These are phyloP conservation scores for Crotophaga sulcirostris DNA, from an alignment of 2,113 vertebrate genomes.

Conservation along the genomic window DNA sequence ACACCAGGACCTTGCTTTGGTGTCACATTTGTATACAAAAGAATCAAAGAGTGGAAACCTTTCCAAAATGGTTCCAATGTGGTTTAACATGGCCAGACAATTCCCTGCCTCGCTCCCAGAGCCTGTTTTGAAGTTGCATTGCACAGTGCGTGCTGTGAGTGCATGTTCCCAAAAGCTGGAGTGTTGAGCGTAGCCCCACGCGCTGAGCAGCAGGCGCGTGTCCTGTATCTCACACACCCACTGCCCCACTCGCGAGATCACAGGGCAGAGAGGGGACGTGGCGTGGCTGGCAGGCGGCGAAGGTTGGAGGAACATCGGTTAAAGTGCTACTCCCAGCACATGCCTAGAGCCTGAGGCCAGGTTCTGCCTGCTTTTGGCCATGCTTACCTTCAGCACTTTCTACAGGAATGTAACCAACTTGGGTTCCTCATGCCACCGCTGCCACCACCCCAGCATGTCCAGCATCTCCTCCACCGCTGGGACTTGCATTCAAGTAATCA, in stretches of 20 bases:
- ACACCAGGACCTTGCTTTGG: conserved; percentile 73
- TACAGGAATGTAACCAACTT: rapidly evolving
- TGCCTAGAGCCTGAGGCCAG: rapidly evolving
- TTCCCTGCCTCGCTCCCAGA: conserved; percentile 35
- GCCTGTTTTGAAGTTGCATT: conserved; percentile 72
- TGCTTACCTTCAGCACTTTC: rapidly evolving
- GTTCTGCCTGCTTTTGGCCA: neutral
- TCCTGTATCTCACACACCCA: neutral
- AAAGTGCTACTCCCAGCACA: neutral
- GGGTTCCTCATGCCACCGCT: rapidly evolving
- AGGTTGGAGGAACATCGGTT: neutral
- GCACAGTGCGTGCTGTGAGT: neutral
- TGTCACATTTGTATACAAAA: conserved; percentile 69
- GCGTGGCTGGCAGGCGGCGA: neutral
- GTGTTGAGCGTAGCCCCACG: neutral
- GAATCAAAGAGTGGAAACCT: conserved; percentile 69
- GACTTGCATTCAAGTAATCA: neutral
- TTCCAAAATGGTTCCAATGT: conserved; percentile 64
- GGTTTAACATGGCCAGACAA: conserved; percentile 44
- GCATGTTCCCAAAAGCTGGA: neutral
- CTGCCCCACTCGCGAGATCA: neutral
- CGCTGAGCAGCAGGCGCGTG: neutral
- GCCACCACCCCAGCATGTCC: neutral
- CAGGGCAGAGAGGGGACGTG: conserved; percentile 22
- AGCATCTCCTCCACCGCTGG: rapidly evolving